Base-by-base conservation (phyloP, 2,888 invertebrate species). In the Drosophila setosimentum region DNA sequence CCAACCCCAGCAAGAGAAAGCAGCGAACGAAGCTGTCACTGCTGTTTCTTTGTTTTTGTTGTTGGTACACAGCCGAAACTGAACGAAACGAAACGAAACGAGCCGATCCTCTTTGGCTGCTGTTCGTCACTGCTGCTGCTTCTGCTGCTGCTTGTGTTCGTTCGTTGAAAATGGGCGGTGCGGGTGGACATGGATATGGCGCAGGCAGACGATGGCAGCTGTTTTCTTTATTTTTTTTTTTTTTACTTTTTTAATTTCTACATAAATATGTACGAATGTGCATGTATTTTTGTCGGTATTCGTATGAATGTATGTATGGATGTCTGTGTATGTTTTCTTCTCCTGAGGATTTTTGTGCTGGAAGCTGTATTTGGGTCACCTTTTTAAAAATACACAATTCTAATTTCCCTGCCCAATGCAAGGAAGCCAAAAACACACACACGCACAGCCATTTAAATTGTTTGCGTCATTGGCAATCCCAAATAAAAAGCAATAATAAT, bases 311-410 rank as follows among this genome's bases (percentile, higher is more conserved):
- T 32, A 50, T n/a, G 16, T 33, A 13, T 53, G 45, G 21, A 18
- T 45, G 37, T 21, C 45, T 49, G 33, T 42, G 18, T 45, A 27
- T 45, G 27, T 62, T 58, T 61, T 60, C 32, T 67, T 76, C 42
- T 79, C 63, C 68, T 72, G 72, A 65, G 72, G 81, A 73, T 71
- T 76, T 45, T 78, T 61, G 74, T 62, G 68, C 76, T 82, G 84
- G 81, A 79, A 67, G 66, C 61, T 24, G 54, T 67, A 87, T 80
- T 75, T 89, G 72, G 87, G 86, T 87, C 89, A 87, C 65, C 69
- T 81, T 84, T 78, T 89, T 87, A 87, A 75, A 87, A 87, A 89
- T 87, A 87, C 61, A 76, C 83, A 68, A 85, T 71, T 87, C 81
- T 74, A 80, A 80, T 78, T 74, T 77, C 62, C 69, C 45, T 24